These are phyloP conservation scores for Dreissena polymorpha DNA, from an alignment of 1,140 invertebrate species.

Conservation along the genomic window DNA sequence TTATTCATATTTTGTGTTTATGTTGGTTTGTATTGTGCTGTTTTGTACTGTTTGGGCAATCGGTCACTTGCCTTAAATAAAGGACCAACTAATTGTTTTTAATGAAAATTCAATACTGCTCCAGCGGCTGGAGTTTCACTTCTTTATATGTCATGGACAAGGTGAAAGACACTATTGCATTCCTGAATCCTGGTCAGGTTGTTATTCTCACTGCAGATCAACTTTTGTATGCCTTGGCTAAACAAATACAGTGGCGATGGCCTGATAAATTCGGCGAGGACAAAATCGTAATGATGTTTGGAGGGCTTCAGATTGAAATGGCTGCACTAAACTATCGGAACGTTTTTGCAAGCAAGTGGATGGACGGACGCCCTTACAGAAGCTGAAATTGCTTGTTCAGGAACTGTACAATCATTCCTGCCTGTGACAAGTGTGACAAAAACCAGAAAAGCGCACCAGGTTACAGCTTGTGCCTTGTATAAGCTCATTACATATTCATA, in stretches of 20 bases:
- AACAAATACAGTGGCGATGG: slow-evolving; percentile 65
- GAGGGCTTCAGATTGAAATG: slow-evolving; percentile 49
- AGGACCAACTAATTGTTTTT: too few relatives aligned
- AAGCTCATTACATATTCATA: slow-evolving; percentile 17
- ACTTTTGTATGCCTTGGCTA: slow-evolving; percentile 59
- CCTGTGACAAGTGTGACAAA: slow-evolving; percentile 40
- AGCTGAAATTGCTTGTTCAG: slow-evolving; percentile 44
- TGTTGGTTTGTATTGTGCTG: too few relatives aligned
- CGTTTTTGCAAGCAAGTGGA: slow-evolving; percentile 57
- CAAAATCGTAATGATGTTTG: slow-evolving; percentile 54
- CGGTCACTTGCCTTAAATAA: too few relatives aligned
- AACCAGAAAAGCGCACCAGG: slow-evolving; percentile 54
- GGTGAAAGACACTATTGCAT: slow-evolving; percentile 46
- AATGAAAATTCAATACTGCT: too few relatives aligned
- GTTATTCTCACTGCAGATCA: slow-evolving; percentile 58
- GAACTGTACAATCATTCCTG: slow-evolving; percentile 57
- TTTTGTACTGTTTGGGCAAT: too few relatives aligned
- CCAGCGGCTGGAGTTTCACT: too few relatives aligned
- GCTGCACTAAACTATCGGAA: slow-evolving; percentile 44
- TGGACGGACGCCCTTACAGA: slow-evolving; percentile 54
- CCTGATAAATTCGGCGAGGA: slow-evolving; percentile 59
- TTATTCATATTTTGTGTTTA: too few relatives aligned
- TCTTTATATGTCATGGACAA: slow-evolving; percentile 63
- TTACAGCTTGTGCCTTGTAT: slow-evolving; percentile 36
- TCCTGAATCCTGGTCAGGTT: slow-evolving; percentile 62